phyloP scores from a whole-genome alignment of 2,888 invertebrate genomes.

The Ennomos quercinarius region DNA sequence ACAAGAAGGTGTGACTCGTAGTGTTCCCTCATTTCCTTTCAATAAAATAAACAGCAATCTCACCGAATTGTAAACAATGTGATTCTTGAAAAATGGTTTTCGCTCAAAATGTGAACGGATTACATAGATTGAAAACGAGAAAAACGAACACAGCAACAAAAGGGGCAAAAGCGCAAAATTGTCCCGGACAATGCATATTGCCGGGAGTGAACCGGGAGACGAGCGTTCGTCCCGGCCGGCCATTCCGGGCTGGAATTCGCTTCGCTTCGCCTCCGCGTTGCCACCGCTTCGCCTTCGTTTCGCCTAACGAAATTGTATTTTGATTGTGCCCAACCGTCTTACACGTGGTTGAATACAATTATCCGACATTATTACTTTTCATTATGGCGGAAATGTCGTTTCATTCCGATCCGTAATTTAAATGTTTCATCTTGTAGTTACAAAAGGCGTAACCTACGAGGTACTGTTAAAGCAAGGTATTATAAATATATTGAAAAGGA shows the following conservation, averaged over 20 bases:
- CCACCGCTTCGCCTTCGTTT: slow-evolving; percentile 33
- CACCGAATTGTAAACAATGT: slow-evolving; percentile 39
- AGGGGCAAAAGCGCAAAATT: slow-evolving; percentile 59
- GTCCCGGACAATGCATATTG: slow-evolving; percentile 72
- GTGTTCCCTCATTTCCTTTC: slow-evolving; percentile 28
- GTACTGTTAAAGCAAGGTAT: neutral
- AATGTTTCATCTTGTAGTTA: slow-evolving; percentile 20
- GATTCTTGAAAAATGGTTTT: slow-evolving; percentile 42
- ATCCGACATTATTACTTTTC: slow-evolving; percentile 73
- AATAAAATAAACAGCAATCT: slow-evolving; percentile 36
- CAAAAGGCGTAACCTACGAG: too few species aligned
- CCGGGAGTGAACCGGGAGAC: slow-evolving; percentile 46
- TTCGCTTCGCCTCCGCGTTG: slow-evolving; percentile 39
- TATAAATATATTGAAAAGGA: too few species aligned
- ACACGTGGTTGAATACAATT: slow-evolving; percentile 70
- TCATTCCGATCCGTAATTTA: slow-evolving; percentile 39
- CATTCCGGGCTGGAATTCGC: slow-evolving; percentile 31
- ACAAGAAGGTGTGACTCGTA: slow-evolving; percentile 3
- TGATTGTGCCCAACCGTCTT: slow-evolving; percentile 65
- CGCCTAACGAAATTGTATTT: slow-evolving; percentile 71
- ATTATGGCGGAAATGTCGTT: slow-evolving; percentile 54
- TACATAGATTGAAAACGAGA: slow-evolving; percentile 54
- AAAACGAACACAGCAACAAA: slow-evolving; percentile 57
- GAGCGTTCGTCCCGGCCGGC: slow-evolving; percentile 24
- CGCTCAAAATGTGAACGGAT: slow-evolving; percentile 53